These are phyloP conservation scores for Siniperca undulata DNA, from an alignment of 2,797 vertebrate species.

Conservation along the genomic window DNA sequence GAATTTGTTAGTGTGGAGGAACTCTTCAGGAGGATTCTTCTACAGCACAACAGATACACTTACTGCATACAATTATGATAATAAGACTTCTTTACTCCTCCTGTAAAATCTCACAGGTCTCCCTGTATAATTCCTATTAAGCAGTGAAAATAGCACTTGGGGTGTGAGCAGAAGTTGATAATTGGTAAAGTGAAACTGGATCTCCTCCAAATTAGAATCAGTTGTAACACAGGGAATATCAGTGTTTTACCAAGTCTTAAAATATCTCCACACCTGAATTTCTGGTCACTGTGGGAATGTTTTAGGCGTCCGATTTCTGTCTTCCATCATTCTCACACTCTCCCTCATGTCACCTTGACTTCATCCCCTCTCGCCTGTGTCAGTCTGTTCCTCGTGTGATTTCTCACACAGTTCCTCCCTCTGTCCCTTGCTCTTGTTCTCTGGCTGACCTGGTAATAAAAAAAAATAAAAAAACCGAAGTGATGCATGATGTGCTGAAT, in stretches of 20 bases:
- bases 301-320: slow-evolving; percentile 40
- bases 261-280: slow-evolving; percentile 31
- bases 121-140: slow-evolving; percentile 51
- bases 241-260: slow-evolving; percentile 45
- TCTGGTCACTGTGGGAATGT: slow-evolving; percentile 39
- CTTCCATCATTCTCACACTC: slow-evolving; percentile 10
- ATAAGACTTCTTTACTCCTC: slow-evolving; percentile 39
- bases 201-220: slow-evolving; percentile 61
- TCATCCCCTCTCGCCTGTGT: slow-evolving; percentile 14
- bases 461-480: not conserved
- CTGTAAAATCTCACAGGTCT: slow-evolving; percentile 55
- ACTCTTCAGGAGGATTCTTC: slow-evolving; percentile 12
- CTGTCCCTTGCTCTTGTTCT: not conserved
- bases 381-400: slow-evolving; percentile 13
- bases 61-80: slow-evolving; percentile 42
- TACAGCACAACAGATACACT: slow-evolving; percentile 32
- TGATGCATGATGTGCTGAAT: not conserved
- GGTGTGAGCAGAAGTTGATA: slow-evolving; percentile 52
- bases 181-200: slow-evolving; percentile 60
- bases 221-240: slow-evolving; percentile 53
- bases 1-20: slow-evolving; percentile 10
- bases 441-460: slow-evolving; percentile 13
- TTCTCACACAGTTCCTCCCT: not conserved
- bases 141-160: slow-evolving; percentile 52
- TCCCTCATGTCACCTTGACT: slow-evolving; percentile 13